Evolutionary conservation across 2,797 vertebrate species (phyloP), one percentile per base, ranked within the genome.

Genomic region (Hyperoplus lanceolatus): DNA sequence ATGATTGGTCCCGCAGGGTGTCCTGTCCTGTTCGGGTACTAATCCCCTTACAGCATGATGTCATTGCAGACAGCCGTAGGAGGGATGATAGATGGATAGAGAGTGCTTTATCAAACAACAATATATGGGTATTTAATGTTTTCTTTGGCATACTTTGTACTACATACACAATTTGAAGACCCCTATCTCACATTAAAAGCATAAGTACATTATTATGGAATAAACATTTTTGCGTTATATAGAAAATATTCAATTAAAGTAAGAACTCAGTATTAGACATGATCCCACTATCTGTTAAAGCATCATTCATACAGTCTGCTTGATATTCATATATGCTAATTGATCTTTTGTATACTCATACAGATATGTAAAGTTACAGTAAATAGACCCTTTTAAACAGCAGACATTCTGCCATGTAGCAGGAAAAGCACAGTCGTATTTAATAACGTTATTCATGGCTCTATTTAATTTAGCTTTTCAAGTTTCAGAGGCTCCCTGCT

Each of bases 41-140:
- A 93, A 94, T 93, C 93, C 85, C 89, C 78, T 92, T 88, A 88
- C 63, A 79, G 84, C 60, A 89, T 93, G 93, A 94, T 93, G 90
- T 94, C 90, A 94, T 82, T 6, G 43, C 43, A 81, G 29, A 3
- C 67, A 70, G 69, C 56, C 51, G 58, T 67, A 67, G 66, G 62
- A 48, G 78, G 36, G 57, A 16, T 29, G 65, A 63, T 3, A 54
- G 63, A 65, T 4, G 56, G 36, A 56, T 10, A 49, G 41, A 49
- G 29, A 29, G 29, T 29, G 29, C 29, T 45, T 45, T 45, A 7
- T 45, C 6, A 59, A 6, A 58, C 16, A 50, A 12, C 13, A 21
- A 50, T 51, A 21, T 48, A 12, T 15, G 16, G 7, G 16, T n/a
- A 11, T 16, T 59, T n/a, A 1, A 11, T 43, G 5, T 42, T 36